A percentile compares a stretch with the other conserved stretches of the same genome.
These are phyloP conservation scores for Sylvicola cinctus DNA, from an alignment of 2,888 invertebrate species.

Conservation along the genomic window DNA sequence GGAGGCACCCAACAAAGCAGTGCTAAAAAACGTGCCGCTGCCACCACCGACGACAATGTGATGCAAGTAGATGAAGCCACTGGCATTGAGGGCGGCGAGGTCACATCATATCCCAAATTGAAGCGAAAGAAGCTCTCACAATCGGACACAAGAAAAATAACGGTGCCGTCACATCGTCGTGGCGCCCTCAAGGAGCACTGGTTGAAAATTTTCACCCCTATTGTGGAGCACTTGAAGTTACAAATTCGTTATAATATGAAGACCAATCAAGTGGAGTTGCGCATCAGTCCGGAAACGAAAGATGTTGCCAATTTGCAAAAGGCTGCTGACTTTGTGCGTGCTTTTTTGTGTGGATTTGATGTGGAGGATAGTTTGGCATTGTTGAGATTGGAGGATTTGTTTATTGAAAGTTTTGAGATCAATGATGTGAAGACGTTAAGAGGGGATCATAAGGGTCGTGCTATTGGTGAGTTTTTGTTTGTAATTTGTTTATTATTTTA, in stretches of 20 bases:
- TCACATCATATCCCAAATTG: constrained; percentile 17
- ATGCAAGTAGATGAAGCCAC: constrained; percentile 50
- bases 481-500: background rate
- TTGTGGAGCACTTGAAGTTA: constrained; percentile 85
- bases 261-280: constrained; percentile 47
- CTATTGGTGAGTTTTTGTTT: constrained; percentile 40
- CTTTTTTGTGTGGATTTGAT: constrained; percentile 90
- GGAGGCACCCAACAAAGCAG: constrained; percentile 10
- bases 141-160: constrained; percentile 34
- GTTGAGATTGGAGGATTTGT: constrained; percentile 85
- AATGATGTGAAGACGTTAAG: constrained; percentile 89
- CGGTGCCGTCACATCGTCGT: constrained; percentile 88
- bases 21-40: constrained; percentile 17
- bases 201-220: constrained; percentile 89
- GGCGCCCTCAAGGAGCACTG: constrained; percentile 90
- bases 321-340: constrained; percentile 94
- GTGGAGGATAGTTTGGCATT: constrained; percentile 92
- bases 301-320: constrained; percentile 87
- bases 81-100: constrained; percentile 34
- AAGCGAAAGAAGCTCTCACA: no score
- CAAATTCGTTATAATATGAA: constrained; percentile 90
- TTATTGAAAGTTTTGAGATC: constrained; percentile 91
- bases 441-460: constrained; percentile 88
- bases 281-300: constrained; percentile 29
- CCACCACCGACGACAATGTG: constrained; percentile 25